Base-by-base conservation (phyloP, 2,888 invertebrate species). In the Gisinianus flammeolus region DNA sequence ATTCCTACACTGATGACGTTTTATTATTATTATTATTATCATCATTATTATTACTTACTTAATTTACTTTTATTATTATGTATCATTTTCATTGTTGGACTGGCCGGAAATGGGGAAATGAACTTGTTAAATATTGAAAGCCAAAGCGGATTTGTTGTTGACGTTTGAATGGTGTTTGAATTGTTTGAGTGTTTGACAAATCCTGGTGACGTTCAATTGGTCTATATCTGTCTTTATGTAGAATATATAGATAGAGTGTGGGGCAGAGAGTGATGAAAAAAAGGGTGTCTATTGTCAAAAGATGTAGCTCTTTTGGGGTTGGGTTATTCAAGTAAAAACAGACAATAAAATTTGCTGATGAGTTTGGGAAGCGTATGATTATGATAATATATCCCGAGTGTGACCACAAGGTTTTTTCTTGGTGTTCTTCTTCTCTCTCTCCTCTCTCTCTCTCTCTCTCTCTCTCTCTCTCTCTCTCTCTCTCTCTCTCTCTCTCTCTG, bases 41-140 rank as follows among this genome's bases (percentile, higher is more conserved):
- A n/a, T n/a, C n/a, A n/a, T n/a, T n/a, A n/a, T n/a, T n/a, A n/a
- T n/a, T n/a, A n/a, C n/a, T n/a, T n/a, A n/a, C n/a, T n/a, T n/a
- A n/a, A n/a, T n/a, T n/a, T n/a, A n/a, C n/a, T n/a, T n/a, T n/a
- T n/a, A n/a, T n/a, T n/a, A n/a, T n/a, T n/a, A n/a, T n/a, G n/a
- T n/a, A n/a, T n/a, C n/a, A n/a, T n/a, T n/a, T n/a, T n/a, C n/a
- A n/a, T n/a, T n/a, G n/a, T n/a, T n/a, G n/a, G n/a, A 62, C 28
- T 62, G 26, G 28, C 62, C 62, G 62, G 62, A 62, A 62, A 62
- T 62, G 62, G 28, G 62, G 62, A 62, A 62, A 62, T 62, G 62
- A 62, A 62, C 62, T 62, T 62, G 62, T 62, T 28, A 62, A 62
- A 24, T 58, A 26, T n/a, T 24, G 58, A n/a, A 1, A 26, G n/a